Evolutionary conservation across 37 sponge, comb jelly and placozoan species (phyloP), one percentile per base, ranked within the genome.

Genomic region (Diacarnus erythraeanus): DNA sequence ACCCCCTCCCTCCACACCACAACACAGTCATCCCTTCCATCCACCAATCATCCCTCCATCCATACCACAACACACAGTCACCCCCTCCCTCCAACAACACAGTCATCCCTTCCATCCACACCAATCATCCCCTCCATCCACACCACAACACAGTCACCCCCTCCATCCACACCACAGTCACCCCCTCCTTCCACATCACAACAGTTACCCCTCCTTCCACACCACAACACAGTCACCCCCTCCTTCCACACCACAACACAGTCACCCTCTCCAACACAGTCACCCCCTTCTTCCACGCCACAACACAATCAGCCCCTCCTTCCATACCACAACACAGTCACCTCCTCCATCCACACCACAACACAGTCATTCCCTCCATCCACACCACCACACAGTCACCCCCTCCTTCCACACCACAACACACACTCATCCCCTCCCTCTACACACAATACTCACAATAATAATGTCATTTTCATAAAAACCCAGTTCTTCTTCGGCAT

Each of bases 381-480:
- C 5, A 35, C 69, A 29, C 18, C 8, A 29, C 8, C 29, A 33
- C 69, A 68, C n/a, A n/a, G n/a, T n/a, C 25, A 63, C 64, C 9
- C n/a, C 15, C n/a, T 34, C 25, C n/a, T 15, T 47, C 10, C 51
- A 15, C 12, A 47, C 10, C 6, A 47, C 12, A 47, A 47, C 12
- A 15, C 37, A 68, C 69, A 68, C 69, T 15, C 38, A 33, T 29
- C 69, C 8, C 64, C 8, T 61, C 6, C 21, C 9, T 25, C 9
- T 27, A 61, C 64, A 61, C 64, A 61, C 64, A 61, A 35, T 0
- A 77, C 86, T 78, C 25, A 87, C 88, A 30, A 42, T 61, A 29
- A 87, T 87, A 42, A 87, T 77, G 64, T 87, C 82, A 21, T 75
- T 77, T 30, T 81, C 88, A 10, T 35, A 6, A 23, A 87, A 87